Evolutionary conservation across 2,888 invertebrate species (phyloP), one percentile per base, ranked within the genome.

Genomic region (Phortica magna): DNA sequence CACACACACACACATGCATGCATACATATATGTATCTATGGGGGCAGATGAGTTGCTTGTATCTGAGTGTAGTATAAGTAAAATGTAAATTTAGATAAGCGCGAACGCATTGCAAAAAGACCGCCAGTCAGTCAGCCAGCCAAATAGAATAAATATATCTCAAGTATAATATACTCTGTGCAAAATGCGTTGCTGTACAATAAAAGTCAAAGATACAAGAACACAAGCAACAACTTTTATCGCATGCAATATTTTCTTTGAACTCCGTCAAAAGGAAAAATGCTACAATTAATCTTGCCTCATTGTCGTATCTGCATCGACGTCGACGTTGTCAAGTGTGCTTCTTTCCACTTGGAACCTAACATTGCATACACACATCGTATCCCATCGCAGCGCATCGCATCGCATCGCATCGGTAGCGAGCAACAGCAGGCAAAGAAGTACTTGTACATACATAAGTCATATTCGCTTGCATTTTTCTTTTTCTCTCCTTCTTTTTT

Each of bases 231-330:
- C 10, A 9, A 22, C 53, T 68, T 71, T 71, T 71, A 71, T 71
- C 70, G 70, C 70, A 53, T 71, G 70, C 70, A 80, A 75, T 82
- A 80, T 83, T 85, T 85, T 87, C 87, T 83, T 85, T 87, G 85
- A 87, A 84, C 70, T 55, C 31, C 10, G 74, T n/a, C 83, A 81
- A 81, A 83, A 87, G 82, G 83, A 84, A 85, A 85, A 85, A 85
- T 83, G 84, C 81, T 84, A 82, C 85, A 85, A 85, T 85, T 87
- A 85, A 80, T 80, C 80, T 80, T 48, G 48, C 48, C 14, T 48
- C 48, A 9, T 48, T 48, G 48, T 48, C 48, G 48, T 48, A 48
- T 48, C 48, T 12, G 48, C 14, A 14, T 14, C 48, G 10, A 7
- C 43, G 48, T 48, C 48, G 48, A 12, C 48, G 14, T 75, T 31